Percentiles rank a stretch among this genome's conserved stretches.
Evolutionary conservation across 2,113 vertebrate genomes (phyloP).

Genomic region (Psilopogon haemacephalus): DNA sequence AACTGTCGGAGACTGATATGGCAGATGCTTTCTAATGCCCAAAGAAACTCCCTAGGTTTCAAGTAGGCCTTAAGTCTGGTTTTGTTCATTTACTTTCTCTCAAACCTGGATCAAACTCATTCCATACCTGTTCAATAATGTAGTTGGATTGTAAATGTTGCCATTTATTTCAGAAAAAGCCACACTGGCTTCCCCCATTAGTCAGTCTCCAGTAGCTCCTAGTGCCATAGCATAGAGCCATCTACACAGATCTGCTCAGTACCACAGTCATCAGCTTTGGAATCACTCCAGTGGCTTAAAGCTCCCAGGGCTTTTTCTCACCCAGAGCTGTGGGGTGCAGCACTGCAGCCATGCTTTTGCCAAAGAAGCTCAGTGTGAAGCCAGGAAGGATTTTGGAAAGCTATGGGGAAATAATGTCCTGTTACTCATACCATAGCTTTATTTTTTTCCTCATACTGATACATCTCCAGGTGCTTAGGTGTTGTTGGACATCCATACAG

Average conservation of each 20-base stretch:
- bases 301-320: neutral
- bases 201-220: neutral
- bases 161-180: neutral
- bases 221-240: accelerated
- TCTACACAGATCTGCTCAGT: neutral
- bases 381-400: neutral
- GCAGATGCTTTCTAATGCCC: neutral
- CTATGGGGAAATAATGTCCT: neutral
- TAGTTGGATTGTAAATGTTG: neutral
- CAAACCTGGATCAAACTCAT: neutral
- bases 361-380: neutral
- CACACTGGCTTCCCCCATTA: accelerated
- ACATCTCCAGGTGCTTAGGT: neutral
- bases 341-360: neutral
- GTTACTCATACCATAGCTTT: neutral
- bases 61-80: neutral
- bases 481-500: neutral
- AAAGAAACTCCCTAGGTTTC: neutral
- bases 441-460: neutral
- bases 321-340: neutral
- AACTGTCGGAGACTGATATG: neutral
- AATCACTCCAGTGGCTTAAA: neutral
- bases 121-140: neutral
- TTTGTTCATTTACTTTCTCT: neutral
- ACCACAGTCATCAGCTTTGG: neutral